A percentile compares a stretch with the other conserved stretches of the same genome.
Evolutionary conservation across 2,113 vertebrate genomes (phyloP).

Genomic region (Cebidichthys violaceus): DNA sequence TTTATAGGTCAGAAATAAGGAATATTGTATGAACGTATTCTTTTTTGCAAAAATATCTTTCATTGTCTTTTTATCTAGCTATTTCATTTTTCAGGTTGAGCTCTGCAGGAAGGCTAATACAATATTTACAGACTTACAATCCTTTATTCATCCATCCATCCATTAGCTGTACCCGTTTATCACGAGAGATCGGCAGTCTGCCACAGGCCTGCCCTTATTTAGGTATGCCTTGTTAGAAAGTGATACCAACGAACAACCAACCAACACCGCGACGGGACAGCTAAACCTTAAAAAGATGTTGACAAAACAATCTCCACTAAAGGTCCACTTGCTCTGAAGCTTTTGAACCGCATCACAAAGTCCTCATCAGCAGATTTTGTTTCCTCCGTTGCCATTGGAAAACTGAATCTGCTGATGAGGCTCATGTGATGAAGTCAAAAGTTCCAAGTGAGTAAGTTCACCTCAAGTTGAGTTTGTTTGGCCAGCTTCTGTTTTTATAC

Average conservation of each 20-base stretch:
- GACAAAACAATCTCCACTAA: neutral
- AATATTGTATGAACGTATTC: neutral
- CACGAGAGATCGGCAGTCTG: neutral
- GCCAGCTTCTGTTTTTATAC: neutral
- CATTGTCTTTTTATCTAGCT: slow-evolving; percentile 1
- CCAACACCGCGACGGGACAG: neutral
- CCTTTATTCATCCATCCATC: neutral
- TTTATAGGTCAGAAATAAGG: neutral
- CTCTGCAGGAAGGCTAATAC: slow-evolving; percentile 1
- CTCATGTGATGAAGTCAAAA: neutral
- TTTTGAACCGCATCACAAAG: neutral
- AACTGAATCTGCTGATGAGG: neutral
- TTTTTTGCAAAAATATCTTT: neutral
- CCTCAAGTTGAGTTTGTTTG: neutral
- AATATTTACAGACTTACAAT: neutral
- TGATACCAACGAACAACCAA: neutral
- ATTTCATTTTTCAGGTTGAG: neutral
- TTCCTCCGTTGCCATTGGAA: neutral
- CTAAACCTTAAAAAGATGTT: neutral
- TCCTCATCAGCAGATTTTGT: neutral
- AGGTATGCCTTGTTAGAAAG: slow-evolving; percentile 20
- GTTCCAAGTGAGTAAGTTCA: neutral
- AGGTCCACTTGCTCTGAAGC: neutral
- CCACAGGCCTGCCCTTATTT: neutral
- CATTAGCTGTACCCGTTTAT: neutral